Percentiles rank a stretch among this genome's conserved stretches.
These are phyloP conservation scores for Popillia japonica DNA, from an alignment of 1,140 invertebrate species.

Conservation along the genomic window DNA sequence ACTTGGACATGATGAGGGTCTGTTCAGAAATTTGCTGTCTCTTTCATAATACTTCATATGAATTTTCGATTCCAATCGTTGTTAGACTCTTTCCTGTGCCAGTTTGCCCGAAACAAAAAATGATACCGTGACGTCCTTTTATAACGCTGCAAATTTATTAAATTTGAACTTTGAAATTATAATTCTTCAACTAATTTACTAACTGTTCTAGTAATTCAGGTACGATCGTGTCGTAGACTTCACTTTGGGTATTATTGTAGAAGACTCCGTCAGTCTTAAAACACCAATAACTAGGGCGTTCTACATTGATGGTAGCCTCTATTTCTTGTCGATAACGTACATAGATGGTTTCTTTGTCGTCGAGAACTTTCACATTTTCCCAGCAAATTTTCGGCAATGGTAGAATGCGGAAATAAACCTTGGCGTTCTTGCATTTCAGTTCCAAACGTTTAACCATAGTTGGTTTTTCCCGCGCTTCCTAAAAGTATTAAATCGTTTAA, in stretches of 20 bases:
- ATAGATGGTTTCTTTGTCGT: conserved; percentile 48
- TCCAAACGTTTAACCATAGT: conserved; percentile 2
- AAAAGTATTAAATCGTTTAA: background rate
- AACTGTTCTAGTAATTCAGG: conserved; percentile 49
- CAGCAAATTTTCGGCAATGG: conserved; percentile 47
- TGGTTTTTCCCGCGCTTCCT: background rate
- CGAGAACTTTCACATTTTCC: conserved; percentile 50
- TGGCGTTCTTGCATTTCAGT: conserved; percentile 44
- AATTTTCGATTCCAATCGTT: conserved; percentile 48
- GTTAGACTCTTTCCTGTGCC: conserved; percentile 56
- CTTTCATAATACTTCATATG: conserved; percentile 51
- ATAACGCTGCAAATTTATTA: conserved; percentile 46
- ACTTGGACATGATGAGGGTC: too few species aligned
- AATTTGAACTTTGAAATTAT: background rate
- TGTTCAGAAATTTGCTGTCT: too few species aligned
- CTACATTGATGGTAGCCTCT: conserved; percentile 31
- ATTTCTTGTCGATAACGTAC: conserved; percentile 51
- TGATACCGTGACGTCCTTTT: conserved; percentile 47
- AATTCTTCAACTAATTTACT: background rate
- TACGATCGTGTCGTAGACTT: conserved; percentile 46
- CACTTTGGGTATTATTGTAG: conserved; percentile 48
- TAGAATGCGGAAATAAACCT: conserved; percentile 50
- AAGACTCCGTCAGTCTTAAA: conserved; percentile 53
- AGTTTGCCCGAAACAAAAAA: conserved; percentile 51
- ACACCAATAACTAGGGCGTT: conserved; percentile 49